Percentiles rank a stretch among this genome's conserved stretches.
Evolutionary conservation across 2,888 invertebrate species (phyloP).

Genomic region (Agriopis marginaria): DNA sequence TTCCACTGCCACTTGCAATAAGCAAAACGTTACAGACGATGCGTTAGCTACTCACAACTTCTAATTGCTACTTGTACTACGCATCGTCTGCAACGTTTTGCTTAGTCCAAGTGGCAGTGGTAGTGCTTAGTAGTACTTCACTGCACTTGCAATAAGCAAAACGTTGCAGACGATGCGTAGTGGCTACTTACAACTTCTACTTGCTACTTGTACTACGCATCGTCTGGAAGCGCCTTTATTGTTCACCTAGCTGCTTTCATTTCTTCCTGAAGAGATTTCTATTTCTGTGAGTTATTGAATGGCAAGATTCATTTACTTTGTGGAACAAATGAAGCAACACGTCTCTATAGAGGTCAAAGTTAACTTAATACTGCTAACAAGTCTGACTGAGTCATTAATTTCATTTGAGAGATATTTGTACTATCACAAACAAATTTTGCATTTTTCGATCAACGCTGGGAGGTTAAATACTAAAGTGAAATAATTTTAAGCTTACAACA

Average conservation of each 20-base stretch:
- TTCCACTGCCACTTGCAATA: no score
- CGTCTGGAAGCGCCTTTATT: background rate
- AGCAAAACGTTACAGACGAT: no score
- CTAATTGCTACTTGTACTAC: no score
- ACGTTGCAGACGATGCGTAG: no score
- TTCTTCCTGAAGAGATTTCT: conserved; percentile 7
- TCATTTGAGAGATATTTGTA: conserved; percentile 66
- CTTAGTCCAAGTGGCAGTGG: no score
- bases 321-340: conserved; percentile 54
- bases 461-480: conserved; percentile 35
- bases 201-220: no score
- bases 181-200: no score
- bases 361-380: conserved; percentile 72
- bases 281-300: conserved; percentile 22
- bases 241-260: conserved; percentile 27
- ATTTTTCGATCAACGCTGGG: conserved; percentile 42
- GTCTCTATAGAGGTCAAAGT: conserved; percentile 27
- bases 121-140: no score
- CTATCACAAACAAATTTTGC: conserved; percentile 69
- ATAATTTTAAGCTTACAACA: conserved; percentile 58
- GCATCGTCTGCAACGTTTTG: no score
- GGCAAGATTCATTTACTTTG: conserved; percentile 40
- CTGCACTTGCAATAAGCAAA: no score
- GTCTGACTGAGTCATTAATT: conserved; percentile 58
- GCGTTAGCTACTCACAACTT: no score